Evolutionary conservation across 2,113 vertebrate species (phyloP).

Genomic region (Microtus ochrogaster): DNA sequence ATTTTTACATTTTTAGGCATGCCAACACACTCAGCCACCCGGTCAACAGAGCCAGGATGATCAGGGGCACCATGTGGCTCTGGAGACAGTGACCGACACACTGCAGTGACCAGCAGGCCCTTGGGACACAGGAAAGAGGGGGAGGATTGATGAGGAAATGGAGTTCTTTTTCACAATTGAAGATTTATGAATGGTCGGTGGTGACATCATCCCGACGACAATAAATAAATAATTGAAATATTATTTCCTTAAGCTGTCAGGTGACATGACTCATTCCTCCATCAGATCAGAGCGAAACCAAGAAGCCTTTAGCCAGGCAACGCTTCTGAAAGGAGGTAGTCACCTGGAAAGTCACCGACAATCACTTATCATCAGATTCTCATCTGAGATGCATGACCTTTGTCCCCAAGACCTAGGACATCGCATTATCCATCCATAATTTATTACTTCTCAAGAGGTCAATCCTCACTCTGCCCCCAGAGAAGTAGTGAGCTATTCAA

Average conservation of each 20-base stretch:
- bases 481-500: background rate
- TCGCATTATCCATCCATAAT: constrained; percentile 53
- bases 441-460: constrained; percentile 57
- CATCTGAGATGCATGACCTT: constrained; percentile 61
- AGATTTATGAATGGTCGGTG: constrained; percentile 67
- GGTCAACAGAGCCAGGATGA: background rate
- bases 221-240: constrained; percentile 71
- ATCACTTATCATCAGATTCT: constrained; percentile 69
- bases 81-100: background rate
- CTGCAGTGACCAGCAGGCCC: constrained; percentile 21
- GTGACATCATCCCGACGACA: constrained; percentile 70
- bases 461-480: background rate
- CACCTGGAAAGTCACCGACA: constrained; percentile 70
- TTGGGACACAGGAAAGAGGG: constrained; percentile 9
- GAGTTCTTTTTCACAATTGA: constrained; percentile 23
- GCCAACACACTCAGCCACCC: background rate
- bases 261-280: constrained; percentile 65
- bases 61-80: background rate
- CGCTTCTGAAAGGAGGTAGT: constrained; percentile 69
- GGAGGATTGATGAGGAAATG: constrained; percentile 52
- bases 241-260: constrained; percentile 64
- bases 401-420: constrained; percentile 57
- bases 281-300: constrained; percentile 55
- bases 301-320: constrained; percentile 47
- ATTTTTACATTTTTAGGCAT: constrained; percentile 50